Evolutionary conservation across 2,888 invertebrate genomes (phyloP), one percentile per base, ranked within the genome.

Genomic region (Platycnemis pennipes): DNA sequence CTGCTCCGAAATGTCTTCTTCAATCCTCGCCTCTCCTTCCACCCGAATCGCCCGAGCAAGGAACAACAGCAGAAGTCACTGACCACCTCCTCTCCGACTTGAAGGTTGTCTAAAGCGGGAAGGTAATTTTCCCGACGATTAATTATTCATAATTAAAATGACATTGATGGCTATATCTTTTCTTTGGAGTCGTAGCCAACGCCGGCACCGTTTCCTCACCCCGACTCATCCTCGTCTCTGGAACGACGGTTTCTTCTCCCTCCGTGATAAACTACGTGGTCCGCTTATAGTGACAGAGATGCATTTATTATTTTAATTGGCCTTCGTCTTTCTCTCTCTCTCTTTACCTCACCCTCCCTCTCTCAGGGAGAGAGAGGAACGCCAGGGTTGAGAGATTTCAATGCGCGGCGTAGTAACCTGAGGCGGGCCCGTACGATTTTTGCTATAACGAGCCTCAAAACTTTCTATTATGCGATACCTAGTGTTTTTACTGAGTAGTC

Each of bases 131-230:
- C 91, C n/a, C 63, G 63, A 26, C 91, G 91, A 91, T 91, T 91
- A 91, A 91, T 91, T 91, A 91, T 91, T 91, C 91, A 63, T 91
- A 91, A 91, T 91, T 91, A 91, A 91, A 91, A 91, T 69, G 91
- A 91, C 91, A 91, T 91, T 91, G 91, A 91, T 91, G 56, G 63
- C 91, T 91, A 56, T 91, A 91, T 91, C 91, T 91, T 91, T 91
- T 63, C 91, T 91, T 91, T 69, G 49, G 49, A 63, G 53, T 56
- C 63, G 63, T 56, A 11, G 63, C 44, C 44, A 77, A 37, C 26
- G 31, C 31, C 16, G 77, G 77, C 69, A 44, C 91, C 91, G 91
- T 63, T 91, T 91, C 77, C 31, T 77, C 44, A 44, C 44, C n/a
- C n/a, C 91, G n/a, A 44, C 91, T 89, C 88, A 46, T 46, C n/a